A percentile compares a stretch with the other conserved stretches of the same genome.
These are phyloP conservation scores for Chaetophractus vellerosus DNA, from an alignment of 2,797 vertebrate species.

Conservation along the genomic window DNA sequence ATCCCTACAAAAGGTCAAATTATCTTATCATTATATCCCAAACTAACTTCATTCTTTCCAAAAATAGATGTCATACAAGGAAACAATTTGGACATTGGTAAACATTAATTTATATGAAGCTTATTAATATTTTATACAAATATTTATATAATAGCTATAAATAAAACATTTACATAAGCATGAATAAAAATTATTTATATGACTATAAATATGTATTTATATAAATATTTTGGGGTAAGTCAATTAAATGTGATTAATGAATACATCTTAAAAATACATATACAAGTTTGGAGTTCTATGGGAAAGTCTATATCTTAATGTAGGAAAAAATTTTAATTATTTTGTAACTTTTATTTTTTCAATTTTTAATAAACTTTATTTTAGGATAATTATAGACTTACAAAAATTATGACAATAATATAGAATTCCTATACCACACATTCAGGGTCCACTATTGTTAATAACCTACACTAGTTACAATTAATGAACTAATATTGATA, in stretches of 20 bases:
- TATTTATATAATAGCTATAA: too few species aligned
- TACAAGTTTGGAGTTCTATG: slow-evolving; percentile 3
- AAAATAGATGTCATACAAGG: background rate
- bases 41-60: slow-evolving; percentile 3
- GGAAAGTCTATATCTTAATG: background rate
- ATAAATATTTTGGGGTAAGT: background rate
- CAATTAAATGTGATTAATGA: background rate
- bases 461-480: too few species aligned
- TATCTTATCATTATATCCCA: background rate
- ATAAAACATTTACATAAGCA: too few species aligned
- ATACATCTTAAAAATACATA: background rate
- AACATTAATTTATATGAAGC: background rate
- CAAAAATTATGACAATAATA: background rate
- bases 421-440: background rate
- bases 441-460: background rate
- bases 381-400: slow-evolving; percentile 4
- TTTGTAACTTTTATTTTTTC: background rate
- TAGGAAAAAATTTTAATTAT: background rate
- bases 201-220: too few species aligned
- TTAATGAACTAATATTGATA: too few species aligned
- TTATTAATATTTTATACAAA: background rate
- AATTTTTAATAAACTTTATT: background rate
- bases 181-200: too few species aligned
- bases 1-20: background rate
- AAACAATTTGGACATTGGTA: background rate